Conservation (phyloP, 23 tunicate species). For the Diplosoma virens region DNA sequence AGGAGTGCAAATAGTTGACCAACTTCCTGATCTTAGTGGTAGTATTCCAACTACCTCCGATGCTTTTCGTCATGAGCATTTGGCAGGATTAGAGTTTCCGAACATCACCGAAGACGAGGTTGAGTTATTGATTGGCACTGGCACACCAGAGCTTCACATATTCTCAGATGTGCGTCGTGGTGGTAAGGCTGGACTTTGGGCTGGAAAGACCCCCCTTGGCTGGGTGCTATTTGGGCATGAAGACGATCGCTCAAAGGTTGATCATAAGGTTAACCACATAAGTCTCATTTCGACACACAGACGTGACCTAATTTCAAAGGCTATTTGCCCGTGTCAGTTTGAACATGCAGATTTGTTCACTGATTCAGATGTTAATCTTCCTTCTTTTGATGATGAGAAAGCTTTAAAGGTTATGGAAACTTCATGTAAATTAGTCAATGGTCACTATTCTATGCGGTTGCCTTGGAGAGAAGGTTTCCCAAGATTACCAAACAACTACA, state of each 20-base stretch:
- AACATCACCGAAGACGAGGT: not conserved
- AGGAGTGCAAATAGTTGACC: too few relatives aligned
- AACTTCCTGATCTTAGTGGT: not conserved
- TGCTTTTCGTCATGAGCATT: not conserved
- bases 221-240: constrained; percentile 5
- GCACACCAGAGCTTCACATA: constrained; percentile 5
- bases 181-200: not conserved
- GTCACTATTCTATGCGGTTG: not conserved
- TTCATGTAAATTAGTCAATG: not conserved
- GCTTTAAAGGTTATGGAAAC: not conserved
- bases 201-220: not conserved
- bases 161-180: not conserved
- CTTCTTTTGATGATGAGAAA: constrained; percentile 3
- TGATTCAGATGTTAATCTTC: not conserved
- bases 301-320: too few relatives aligned
- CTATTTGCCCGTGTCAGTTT: too few relatives aligned
- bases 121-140: constrained; percentile 7
- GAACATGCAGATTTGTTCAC: not conserved
- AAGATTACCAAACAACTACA: not conserved
- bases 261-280: too few relatives aligned
- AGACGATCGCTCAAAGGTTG: too few relatives aligned
- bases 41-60: constrained; percentile 4
- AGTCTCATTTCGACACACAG: too few relatives aligned
- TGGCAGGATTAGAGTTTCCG: not conserved
- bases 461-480: constrained; percentile 5